A percentile compares a stretch with the other conserved stretches of the same genome.
Evolutionary conservation across 2,113 vertebrate species (phyloP).

Genomic region (Scytalopus superciliaris): DNA sequence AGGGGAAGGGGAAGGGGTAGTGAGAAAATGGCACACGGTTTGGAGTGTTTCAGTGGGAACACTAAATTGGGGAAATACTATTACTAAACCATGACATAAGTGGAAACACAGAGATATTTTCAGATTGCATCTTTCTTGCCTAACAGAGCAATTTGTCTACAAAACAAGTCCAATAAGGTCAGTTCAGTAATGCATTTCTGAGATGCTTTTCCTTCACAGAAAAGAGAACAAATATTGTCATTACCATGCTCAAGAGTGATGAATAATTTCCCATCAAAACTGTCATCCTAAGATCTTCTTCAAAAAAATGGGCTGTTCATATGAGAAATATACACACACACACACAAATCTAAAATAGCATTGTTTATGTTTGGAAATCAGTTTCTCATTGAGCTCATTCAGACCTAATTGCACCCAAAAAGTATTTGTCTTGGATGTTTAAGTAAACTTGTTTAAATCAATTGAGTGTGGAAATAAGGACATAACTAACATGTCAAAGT

Average conservation of each 20-base stretch:
- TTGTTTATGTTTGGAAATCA: background rate
- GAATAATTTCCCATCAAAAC: background rate
- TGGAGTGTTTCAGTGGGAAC: background rate
- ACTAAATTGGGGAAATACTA: background rate
- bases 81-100: background rate
- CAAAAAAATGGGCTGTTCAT: background rate
- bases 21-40: background rate
- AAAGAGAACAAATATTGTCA: background rate
- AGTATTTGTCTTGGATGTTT: background rate
- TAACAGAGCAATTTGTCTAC: background rate
- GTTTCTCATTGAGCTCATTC: background rate
- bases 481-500: background rate
- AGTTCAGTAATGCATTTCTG: background rate
- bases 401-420: background rate
- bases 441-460: background rate
- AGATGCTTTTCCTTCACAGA: background rate
- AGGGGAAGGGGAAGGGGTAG: too few relatives aligned
- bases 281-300: background rate
- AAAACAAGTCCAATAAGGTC: background rate
- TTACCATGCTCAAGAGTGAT: background rate
- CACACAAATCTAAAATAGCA: background rate
- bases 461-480: background rate
- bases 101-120: background rate
- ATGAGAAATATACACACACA: fast-evolving
- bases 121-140: background rate